phyloP scores from a whole-genome alignment of 2,888 invertebrate species.

The Erynnis tages region DNA sequence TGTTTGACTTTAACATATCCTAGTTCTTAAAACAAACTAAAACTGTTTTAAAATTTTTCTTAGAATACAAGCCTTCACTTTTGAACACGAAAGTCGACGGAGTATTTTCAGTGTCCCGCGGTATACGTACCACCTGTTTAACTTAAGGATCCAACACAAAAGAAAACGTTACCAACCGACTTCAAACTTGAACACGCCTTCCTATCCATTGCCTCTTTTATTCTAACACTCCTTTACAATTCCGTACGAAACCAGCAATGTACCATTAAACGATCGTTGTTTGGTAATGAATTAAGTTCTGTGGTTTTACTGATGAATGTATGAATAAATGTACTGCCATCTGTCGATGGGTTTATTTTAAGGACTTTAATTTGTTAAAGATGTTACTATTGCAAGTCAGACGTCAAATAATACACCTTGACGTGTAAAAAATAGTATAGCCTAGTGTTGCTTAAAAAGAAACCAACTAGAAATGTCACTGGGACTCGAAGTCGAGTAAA shows the following conservation, averaged over 20 bases:
- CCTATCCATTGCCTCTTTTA: background rate
- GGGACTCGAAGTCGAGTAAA: too few species aligned
- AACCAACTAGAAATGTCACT: too few species aligned
- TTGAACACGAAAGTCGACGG: background rate
- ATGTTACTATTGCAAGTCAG: background rate
- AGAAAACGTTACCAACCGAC: slow-evolving; percentile 13
- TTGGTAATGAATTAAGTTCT: background rate
- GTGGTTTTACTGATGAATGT: slow-evolving; percentile 8
- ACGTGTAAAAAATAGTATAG: too few species aligned
- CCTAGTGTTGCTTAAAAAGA: too few species aligned
- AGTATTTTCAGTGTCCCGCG: slow-evolving; percentile 10
- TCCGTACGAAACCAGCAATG: background rate
- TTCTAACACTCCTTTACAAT: background rate
- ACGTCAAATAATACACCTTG: too few species aligned
- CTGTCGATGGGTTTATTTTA: slow-evolving; percentile 3
- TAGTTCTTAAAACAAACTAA: too few species aligned
- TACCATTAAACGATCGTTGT: background rate
- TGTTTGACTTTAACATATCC: too few species aligned
- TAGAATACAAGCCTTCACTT: too few species aligned
- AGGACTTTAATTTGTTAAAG: slow-evolving; percentile 1
- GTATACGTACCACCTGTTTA: slow-evolving; percentile 30
- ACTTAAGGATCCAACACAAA: slow-evolving; percentile 12
- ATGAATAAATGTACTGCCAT: background rate
- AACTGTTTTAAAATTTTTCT: too few species aligned
- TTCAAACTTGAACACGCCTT: background rate